Conservation (phyloP, 2,113 vertebrate species). For the Pygoscelis adeliae region DNA sequence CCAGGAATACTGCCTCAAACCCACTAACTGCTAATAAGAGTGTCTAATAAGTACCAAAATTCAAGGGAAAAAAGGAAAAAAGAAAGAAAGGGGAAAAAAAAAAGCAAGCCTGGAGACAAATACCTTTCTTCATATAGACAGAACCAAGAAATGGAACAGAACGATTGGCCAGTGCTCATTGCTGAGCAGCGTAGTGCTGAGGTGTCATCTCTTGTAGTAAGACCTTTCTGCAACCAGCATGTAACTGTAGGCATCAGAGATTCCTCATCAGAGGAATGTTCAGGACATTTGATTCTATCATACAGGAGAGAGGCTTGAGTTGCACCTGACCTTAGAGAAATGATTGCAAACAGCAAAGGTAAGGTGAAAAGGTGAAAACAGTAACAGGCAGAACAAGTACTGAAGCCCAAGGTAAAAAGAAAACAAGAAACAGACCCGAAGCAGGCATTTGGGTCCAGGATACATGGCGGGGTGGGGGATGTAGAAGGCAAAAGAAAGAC, state of each 20-base stretch:
- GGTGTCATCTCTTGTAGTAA: not conserved
- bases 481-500: not conserved
- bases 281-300: not conserved
- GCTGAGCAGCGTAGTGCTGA: not conserved
- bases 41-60: not conserved
- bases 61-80: not conserved
- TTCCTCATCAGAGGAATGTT: not conserved
- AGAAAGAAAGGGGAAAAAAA: rapidly evolving
- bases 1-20: not conserved
- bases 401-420: not conserved
- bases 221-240: not conserved
- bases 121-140: not conserved
- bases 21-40: not conserved
- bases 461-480: rapidly evolving
- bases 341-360: not conserved
- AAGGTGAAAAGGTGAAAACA: not conserved
- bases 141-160: not conserved
- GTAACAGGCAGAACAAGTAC: not conserved
- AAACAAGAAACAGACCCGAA: not conserved
- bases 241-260: not conserved
- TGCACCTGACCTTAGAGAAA: not conserved
- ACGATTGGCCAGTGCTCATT: not conserved
- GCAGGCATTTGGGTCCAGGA: not conserved
- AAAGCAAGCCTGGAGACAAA: not conserved
- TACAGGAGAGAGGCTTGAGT: not conserved